These are phyloP conservation scores for Rotaria macrura DNA, from an alignment of 2,888 invertebrate genomes.

Conservation along the genomic window DNA sequence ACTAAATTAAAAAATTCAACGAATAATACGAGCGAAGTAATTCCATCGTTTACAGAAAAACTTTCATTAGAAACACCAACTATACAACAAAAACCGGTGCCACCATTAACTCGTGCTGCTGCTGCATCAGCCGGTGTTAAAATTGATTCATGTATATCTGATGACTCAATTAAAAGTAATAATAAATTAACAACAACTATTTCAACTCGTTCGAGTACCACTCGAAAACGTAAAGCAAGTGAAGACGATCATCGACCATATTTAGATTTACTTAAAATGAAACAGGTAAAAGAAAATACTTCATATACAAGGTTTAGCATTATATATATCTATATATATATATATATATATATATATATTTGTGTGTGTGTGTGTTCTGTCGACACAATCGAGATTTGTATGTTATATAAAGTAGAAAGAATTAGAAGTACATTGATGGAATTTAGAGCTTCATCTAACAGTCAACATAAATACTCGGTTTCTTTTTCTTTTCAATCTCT, in stretches of 20 bases:
- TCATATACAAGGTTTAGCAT: not conserved
- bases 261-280: constrained; percentile 16
- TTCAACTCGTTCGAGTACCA: not conserved
- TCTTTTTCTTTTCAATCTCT: not conserved
- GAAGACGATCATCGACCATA: constrained; percentile 15
- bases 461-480: not conserved
- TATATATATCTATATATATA: not conserved
- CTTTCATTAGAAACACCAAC: not conserved
- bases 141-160: not conserved
- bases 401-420: not conserved
- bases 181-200: not conserved
- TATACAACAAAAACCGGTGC: not conserved
- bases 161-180: not conserved
- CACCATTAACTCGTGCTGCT: constrained; percentile 5
- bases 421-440: not conserved
- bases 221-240: not conserved
- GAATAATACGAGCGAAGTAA: not conserved
- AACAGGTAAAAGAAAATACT: not conserved
- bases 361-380: not conserved
- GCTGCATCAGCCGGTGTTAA: constrained; percentile 4
- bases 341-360: not conserved
- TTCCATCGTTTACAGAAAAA: constrained; percentile 8
- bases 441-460: not conserved
- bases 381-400: not conserved
- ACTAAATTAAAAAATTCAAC: not conserved